Percentiles rank a stretch among this genome's conserved stretches.
Conservation (phyloP, 2,888 invertebrate species). For the Latrodectus elegans region DNA sequence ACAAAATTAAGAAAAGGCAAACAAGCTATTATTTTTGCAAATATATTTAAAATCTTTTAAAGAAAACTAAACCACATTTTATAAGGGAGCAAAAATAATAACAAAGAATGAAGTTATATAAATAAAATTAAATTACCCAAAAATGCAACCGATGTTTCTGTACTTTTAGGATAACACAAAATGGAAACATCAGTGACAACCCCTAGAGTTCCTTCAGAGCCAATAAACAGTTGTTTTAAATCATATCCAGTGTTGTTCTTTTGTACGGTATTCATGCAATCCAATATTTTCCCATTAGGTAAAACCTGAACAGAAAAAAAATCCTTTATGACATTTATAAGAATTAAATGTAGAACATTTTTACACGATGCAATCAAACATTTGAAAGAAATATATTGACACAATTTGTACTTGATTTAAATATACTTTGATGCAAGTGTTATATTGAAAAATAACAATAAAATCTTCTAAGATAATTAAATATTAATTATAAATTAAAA, state of each 20-base stretch:
- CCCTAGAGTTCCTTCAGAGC: conserved; percentile 97
- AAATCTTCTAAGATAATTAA: not conserved
- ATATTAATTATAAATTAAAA: not conserved
- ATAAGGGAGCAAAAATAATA: no score
- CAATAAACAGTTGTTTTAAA: conserved; percentile 96
- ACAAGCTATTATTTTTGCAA: no score
- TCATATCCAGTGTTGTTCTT: conserved; percentile 99
- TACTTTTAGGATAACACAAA: conserved; percentile 89
- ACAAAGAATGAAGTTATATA: no score
- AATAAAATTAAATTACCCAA: conserved; percentile 80
- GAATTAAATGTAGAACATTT: no score
- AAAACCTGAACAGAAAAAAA: conserved; percentile 79
- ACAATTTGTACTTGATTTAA: no score
- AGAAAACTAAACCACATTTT: no score
- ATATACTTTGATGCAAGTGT: no score
- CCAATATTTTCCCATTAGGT: conserved; percentile 88
- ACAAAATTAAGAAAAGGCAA: no score
- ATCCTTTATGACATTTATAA: no score
- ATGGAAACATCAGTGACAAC: conserved; percentile 93
- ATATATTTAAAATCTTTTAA: no score
- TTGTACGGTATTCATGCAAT: conserved; percentile 88
- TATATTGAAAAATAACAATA: not conserved
- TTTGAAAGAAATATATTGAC: no score
- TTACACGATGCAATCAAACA: no score
- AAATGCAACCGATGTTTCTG: conserved; percentile 89